phyloP scores from a whole-genome alignment of 2,888 invertebrate genomes.

The Yponomeuta evonymella region DNA sequence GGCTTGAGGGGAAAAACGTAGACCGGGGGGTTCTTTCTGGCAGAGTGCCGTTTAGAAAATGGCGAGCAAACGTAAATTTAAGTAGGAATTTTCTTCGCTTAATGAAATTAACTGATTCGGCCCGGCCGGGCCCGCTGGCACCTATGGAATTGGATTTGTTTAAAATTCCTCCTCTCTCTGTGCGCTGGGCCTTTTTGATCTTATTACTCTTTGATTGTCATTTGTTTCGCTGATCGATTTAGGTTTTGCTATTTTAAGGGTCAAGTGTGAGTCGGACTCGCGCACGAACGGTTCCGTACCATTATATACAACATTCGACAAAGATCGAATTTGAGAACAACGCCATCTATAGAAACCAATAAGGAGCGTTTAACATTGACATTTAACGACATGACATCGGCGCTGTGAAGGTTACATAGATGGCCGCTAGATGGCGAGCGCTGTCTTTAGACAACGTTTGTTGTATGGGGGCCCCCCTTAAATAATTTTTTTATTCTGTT shows the following conservation, averaged over 20 bases:
- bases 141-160: background rate
- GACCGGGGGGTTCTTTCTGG: constrained; percentile 25
- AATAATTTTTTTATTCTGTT: no score
- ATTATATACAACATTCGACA: no score
- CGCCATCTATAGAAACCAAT: no score
- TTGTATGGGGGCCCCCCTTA: no score
- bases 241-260: constrained; percentile 6
- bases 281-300: no score
- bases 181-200: constrained; percentile 7
- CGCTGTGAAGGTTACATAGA: no score
- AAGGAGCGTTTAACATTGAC: no score
- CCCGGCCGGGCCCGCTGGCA: constrained; percentile 15
- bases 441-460: no score
- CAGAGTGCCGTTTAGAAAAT: constrained; percentile 29
- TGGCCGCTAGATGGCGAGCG: no score
- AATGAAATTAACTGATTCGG: constrained; percentile 37
- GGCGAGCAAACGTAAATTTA: constrained; percentile 41
- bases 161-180: constrained; percentile 6
- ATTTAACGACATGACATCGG: no score
- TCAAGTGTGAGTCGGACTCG: no score
- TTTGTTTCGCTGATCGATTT: background rate
- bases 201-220: constrained; percentile 5
- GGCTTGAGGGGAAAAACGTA: constrained; percentile 30
- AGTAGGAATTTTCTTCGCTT: constrained; percentile 38
- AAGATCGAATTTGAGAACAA: no score